Conservation (phyloP, 1,140 invertebrate genomes). For the Aporrectodea caliginosa region DNA sequence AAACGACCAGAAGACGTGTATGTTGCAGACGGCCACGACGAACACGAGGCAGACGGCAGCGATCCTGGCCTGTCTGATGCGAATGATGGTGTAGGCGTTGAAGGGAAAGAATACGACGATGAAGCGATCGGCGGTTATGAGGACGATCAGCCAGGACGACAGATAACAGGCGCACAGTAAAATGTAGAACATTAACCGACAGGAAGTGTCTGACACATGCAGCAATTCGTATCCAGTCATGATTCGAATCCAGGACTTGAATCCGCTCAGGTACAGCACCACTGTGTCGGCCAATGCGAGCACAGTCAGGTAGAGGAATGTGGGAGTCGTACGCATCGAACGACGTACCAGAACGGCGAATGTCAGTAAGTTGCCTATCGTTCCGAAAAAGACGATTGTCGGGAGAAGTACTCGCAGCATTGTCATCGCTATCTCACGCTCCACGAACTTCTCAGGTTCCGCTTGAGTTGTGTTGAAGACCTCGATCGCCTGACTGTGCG, state of each 20-base stretch:
- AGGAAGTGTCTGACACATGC: constrained; percentile 9
- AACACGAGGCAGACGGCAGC: constrained; percentile 3
- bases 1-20: constrained; percentile 11
- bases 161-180: constrained; percentile 11
- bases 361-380: constrained; percentile 44
- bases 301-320: constrained; percentile 49
- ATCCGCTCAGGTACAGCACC: constrained; percentile 47
- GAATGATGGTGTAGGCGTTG: constrained; percentile 6
- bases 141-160: constrained; percentile 26
- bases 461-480: too few species aligned
- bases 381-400: constrained; percentile 42
- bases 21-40: constrained; percentile 9
- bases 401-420: constrained; percentile 26
- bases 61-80: constrained; percentile 1
- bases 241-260: constrained; percentile 49
- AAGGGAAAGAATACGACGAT: constrained; percentile 26
- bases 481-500: too few species aligned
- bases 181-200: constrained; percentile 11
- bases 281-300: constrained; percentile 50
- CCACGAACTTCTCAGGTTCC: too few species aligned
- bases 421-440: not conserved
- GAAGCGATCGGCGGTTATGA: constrained; percentile 25
- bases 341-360: constrained; percentile 44
- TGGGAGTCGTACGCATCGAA: constrained; percentile 44
- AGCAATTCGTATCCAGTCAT: constrained; percentile 23